Conservation (phyloP, 2,113 vertebrate genomes). For the Zootoca vivipara region DNA sequence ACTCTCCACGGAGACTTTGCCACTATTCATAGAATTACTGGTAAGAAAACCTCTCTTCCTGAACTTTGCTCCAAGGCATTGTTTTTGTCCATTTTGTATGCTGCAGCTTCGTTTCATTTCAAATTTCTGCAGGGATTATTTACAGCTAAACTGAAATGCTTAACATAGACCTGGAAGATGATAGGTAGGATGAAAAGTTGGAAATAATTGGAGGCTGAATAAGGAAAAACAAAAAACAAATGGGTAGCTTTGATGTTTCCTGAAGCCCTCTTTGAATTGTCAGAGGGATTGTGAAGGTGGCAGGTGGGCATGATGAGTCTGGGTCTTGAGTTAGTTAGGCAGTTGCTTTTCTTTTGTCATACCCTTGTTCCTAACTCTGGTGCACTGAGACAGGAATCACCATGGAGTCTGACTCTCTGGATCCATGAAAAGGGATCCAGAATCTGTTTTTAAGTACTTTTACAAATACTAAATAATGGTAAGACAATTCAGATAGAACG, state of each 20-base stretch:
- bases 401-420: not conserved
- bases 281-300: no score
- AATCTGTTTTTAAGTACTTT: not conserved
- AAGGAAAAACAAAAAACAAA: no score
- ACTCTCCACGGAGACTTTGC: constrained; percentile 62
- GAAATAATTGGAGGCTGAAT: not conserved
- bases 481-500: not conserved
- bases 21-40: constrained; percentile 74
- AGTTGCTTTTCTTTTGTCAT: not conserved
- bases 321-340: no score
- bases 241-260: not conserved
- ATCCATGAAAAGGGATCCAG: not conserved
- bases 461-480: not conserved
- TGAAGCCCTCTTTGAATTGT: not conserved
- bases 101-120: accelerated
- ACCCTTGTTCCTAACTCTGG: not conserved
- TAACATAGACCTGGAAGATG: not conserved
- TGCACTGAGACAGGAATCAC: not conserved
- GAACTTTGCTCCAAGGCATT: not conserved
- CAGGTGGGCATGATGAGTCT: not conserved
- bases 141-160: not conserved
- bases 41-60: constrained; percentile 68
- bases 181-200: not conserved
- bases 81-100: accelerated
- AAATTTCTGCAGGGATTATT: not conserved